Base-by-base conservation (phyloP, 2,797 vertebrate genomes). In the Etheostoma perlongum region DNA sequence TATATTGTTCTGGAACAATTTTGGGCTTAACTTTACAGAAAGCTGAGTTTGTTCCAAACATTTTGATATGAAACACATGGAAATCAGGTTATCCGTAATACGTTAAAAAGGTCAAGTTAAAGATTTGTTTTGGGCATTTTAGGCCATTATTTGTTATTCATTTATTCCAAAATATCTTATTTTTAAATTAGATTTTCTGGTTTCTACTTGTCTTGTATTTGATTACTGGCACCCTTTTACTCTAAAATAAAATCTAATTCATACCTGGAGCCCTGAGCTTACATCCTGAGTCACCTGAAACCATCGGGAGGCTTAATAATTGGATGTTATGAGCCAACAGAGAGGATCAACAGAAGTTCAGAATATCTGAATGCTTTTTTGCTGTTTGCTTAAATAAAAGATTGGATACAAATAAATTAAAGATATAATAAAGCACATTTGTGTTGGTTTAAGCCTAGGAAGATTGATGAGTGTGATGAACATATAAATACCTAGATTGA, bases 321-420 rank as follows among this genome's bases (percentile, higher is more conserved):
- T 6, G 18, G 42, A 75, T 66, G 62, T 61, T n/a, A 64, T 60
- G 76, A 82, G 49, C 18, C 14, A 71, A 19, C 18, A 48, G 57
- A 11, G 36, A 36, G 36, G 36, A 36, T 36, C 9, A 36, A 36
- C 36, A 10, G 10, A 57, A 21, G 15, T 49, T 59, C 27, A 33
- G 67, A 60, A 53, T 18, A 53, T 36, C 36, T 74, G 19, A 60
- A 64, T 25, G 19, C 11, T 61, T 13, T 27, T 36, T 61, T 69
- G 23, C 65, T 33, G 59, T 48, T 47, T 49, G 47, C 25, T 33
- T 25, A 10, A 48, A 40, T 40, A 40, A 42, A 63, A 79, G 6
- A 54, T 58, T 12, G 2, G 12, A 52, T 6, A 23, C 7, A n/a
- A 27, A 44, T n/a, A 47, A 66, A 71, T 52, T 6, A 53, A 53